phyloP scores from a whole-genome alignment of 2,797 vertebrate species.

The Rhinogobio ventralis region DNA sequence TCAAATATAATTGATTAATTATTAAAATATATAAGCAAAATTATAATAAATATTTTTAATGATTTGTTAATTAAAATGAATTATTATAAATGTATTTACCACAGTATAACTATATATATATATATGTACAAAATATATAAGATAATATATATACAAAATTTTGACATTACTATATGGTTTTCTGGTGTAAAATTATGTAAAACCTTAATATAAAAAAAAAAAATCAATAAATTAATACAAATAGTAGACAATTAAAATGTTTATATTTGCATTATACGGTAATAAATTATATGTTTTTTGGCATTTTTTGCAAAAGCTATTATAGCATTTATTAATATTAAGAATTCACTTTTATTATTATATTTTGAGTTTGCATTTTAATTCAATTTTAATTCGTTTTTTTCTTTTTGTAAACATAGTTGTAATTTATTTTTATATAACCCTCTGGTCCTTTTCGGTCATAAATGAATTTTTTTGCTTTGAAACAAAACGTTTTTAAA shows the following conservation, averaged over 20 bases:
- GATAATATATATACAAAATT: neutral
- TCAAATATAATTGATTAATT: neutral
- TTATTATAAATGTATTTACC: neutral
- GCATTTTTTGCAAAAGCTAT: no score
- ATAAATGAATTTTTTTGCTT: no score
- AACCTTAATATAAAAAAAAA: no score
- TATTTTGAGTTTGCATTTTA: neutral
- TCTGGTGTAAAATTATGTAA: neutral
- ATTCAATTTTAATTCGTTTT: neutral
- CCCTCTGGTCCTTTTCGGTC: no score
- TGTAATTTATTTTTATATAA: no score
- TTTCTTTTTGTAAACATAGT: neutral
- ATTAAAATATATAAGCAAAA: neutral
- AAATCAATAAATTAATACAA: neutral
- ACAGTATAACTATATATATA: neutral
- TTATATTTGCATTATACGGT: neutral
- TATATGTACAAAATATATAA: no score
- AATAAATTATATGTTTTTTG: neutral
- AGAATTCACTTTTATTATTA: neutral
- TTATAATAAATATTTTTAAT: neutral
- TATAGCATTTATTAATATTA: neutral
- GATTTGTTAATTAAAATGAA: neutral
- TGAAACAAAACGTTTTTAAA: no score
- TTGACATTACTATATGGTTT: neutral
- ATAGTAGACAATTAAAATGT: neutral